Evolutionary conservation across 2,797 vertebrate species (phyloP).

Genomic region (Danio aesculapii): DNA sequence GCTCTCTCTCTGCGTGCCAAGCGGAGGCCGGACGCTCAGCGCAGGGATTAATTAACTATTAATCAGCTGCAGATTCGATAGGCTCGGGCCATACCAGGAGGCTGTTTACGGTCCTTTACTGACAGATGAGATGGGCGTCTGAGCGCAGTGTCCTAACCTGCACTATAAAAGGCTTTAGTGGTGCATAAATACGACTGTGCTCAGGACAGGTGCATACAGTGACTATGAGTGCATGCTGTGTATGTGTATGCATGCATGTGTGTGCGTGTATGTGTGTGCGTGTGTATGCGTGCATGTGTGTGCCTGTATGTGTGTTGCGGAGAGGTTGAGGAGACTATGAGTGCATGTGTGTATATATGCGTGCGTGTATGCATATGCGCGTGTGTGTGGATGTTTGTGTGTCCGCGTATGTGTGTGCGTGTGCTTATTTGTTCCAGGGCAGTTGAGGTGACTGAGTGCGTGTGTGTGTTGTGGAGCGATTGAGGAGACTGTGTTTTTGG

Average conservation of each 20-base stretch:
- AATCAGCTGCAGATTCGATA: slow-evolving; percentile 66
- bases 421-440: too few relatives aligned
- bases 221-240: too few relatives aligned
- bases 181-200: not conserved
- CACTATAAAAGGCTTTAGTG: slow-evolving; percentile 21
- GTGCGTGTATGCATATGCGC: too few relatives aligned
- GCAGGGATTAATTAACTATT: slow-evolving; percentile 68
- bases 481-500: slow-evolving; percentile 74
- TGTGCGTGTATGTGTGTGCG: too few relatives aligned
- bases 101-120: slow-evolving; percentile 1
- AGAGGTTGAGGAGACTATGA: too few relatives aligned
- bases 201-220: slow-evolving; percentile 25
- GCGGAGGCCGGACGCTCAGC: slow-evolving; percentile 59
- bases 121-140: slow-evolving; percentile 22
- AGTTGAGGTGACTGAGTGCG: too few relatives aligned
- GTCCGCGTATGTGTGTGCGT: too few relatives aligned
- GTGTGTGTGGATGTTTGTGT: too few relatives aligned
- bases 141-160: not conserved
- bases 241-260: too few relatives aligned
- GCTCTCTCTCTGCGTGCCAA: slow-evolving; percentile 59
- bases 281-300: too few relatives aligned
- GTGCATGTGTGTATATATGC: too few relatives aligned
- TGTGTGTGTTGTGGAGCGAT: slow-evolving; percentile 59
- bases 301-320: too few relatives aligned
- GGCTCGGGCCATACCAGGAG: not conserved